Base-by-base conservation (phyloP, 2,113 vertebrate genomes). In the Myxocyprinus asiaticus region DNA sequence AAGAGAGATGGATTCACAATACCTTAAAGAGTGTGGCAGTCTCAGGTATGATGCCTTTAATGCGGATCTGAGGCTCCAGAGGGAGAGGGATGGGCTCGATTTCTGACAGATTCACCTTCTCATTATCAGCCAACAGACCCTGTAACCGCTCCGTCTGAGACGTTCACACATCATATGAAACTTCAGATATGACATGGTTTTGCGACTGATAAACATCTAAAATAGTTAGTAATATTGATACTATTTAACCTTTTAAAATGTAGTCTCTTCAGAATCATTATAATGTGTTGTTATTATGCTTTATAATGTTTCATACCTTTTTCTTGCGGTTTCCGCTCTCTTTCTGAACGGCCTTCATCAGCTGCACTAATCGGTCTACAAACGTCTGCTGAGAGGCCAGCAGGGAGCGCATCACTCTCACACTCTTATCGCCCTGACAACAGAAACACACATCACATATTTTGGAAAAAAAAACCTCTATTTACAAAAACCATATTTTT, bases 301-400 rank as follows among this genome's bases (percentile, higher is more conserved):
- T 42, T 48, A 14, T 12, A 17, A 44, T 7, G 22, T 11, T 53
- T 2, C 64, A n/a, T 64, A 93, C 98, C 95, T 99, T 99, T 85
- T 99, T 99, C 87, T 98, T 99, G 63, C 98, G 96, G 83, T 99
- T 99, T 2, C 98, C 98, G 10, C 97, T 99, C 90, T 99, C 98
- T 77, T 97, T 92, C 81, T 99, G 98, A 69, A 99, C 97, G 0
- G 97, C 98, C 76, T 99, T 99, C 98, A 99, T 99, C 75, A 99
- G 93, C 81, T 98, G 95, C 84, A 99, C 98, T 81, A 99, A 90
- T 5, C 96, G 88, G 90, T 99, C 95, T 9, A 99, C 97, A 84
- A 99, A 99, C 0, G 97, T 99, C 90, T 99, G 97, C 88, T 99
- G 98, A 12, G 97, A 92, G 0, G 98, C 98, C 85, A 99, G 80